Evolutionary conservation across 2,797 vertebrate species (phyloP).

Genomic region (Tolypeutes matacus): DNA sequence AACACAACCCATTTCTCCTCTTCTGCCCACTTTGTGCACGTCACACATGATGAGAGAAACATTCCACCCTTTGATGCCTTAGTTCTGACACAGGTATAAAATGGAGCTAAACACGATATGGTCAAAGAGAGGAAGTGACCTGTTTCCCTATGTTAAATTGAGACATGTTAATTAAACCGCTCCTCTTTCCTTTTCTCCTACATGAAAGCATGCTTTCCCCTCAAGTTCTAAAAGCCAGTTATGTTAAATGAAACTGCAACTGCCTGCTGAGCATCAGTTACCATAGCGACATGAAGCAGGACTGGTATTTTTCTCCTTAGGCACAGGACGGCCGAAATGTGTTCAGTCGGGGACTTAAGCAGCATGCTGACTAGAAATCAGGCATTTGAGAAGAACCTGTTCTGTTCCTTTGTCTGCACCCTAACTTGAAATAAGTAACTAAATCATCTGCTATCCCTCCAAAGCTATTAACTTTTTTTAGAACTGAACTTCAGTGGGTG

Average conservation of each 20-base stretch:
- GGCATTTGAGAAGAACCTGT: constrained; percentile 48
- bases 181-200: constrained; percentile 43
- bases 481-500: constrained; percentile 65
- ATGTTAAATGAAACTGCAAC: constrained; percentile 84
- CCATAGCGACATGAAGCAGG: constrained; percentile 83
- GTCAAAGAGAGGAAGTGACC: constrained; percentile 70
- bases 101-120: background rate
- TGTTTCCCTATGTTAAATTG: constrained; percentile 64
- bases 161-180: constrained; percentile 74
- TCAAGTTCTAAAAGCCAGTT: constrained; percentile 79
- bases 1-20: constrained; percentile 62
- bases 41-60: constrained; percentile 72
- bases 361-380: constrained; percentile 68
- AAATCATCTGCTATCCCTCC: constrained; percentile 31
- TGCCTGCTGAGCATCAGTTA: constrained; percentile 83
- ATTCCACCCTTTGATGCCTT: constrained; percentile 69
- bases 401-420: constrained; percentile 42
- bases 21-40: constrained; percentile 68
- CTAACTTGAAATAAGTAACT: constrained; percentile 32
- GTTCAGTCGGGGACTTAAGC: constrained; percentile 65
- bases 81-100: constrained; percentile 66
- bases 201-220: constrained; percentile 75
- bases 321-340: constrained; percentile 76
- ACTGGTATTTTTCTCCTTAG: constrained; percentile 74
- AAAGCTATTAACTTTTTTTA: constrained; percentile 57